phyloP scores from a whole-genome alignment of 2,113 vertebrate species.

The Perca flavescens region DNA sequence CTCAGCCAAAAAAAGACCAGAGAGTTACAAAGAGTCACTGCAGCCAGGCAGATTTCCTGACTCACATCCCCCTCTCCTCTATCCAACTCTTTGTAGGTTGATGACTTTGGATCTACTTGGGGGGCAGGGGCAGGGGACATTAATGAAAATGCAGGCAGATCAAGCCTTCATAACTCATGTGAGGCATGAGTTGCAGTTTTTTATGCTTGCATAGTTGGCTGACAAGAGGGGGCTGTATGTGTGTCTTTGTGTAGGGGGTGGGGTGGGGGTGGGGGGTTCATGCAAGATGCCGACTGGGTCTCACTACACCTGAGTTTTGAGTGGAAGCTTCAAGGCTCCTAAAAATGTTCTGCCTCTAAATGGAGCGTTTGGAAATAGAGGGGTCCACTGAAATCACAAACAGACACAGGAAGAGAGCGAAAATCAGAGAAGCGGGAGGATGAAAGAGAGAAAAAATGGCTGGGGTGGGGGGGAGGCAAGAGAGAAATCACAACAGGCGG shows the following conservation, averaged over 20 bases:
- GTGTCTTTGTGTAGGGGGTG: constrained; percentile 21
- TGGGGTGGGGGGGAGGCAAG: constrained; percentile 3
- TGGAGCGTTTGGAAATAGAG: constrained; percentile 91
- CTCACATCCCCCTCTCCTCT: not conserved
- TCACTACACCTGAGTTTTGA: constrained; percentile 89
- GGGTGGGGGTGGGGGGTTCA: constrained; percentile 78
- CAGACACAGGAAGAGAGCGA: constrained; percentile 83
- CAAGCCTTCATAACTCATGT: constrained; percentile 83
- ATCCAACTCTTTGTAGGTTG: not conserved
- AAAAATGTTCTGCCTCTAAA: constrained; percentile 92
- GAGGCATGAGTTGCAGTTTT: constrained; percentile 78
- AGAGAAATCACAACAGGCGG: constrained; percentile 55
- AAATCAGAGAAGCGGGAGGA: constrained; percentile 47
- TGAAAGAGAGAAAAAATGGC: constrained; percentile 44
- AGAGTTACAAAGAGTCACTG: constrained; percentile 9
- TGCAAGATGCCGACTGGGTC: constrained; percentile 90
- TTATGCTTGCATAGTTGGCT: constrained; percentile 36
- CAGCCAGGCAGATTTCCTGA: constrained; percentile 1
- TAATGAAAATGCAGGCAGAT: constrained; percentile 72
- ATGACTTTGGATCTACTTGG: constrained; percentile 82
- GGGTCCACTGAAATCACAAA: constrained; percentile 98
- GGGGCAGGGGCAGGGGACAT: constrained; percentile 22
- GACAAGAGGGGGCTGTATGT: constrained; percentile 37
- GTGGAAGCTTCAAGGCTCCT: constrained; percentile 91
- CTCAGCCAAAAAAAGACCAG: not conserved